Evolutionary conservation across 30 jellyfish, hydroid and myxozoan species (phyloP), one percentile per base, ranked within the genome.

Genomic region (Haliclystus octoradiatus): DNA sequence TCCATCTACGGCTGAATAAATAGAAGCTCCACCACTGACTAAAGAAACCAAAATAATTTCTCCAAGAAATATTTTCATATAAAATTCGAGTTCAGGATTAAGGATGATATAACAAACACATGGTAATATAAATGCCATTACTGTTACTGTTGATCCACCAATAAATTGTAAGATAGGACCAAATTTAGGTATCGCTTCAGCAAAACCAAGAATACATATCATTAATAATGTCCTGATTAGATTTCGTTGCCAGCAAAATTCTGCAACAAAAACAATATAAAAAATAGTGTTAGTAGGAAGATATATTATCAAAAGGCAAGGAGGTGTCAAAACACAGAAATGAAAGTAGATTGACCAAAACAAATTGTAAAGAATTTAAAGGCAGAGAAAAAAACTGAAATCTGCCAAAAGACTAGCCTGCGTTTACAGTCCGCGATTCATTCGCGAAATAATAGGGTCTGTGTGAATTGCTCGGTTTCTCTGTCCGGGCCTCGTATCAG

Each of bases 91-190:
- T 32, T 50, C 50, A 3, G 72, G 84, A 34, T 74, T 61, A 28
- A 75, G 62, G n/a, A 25, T 2, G 53, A 78, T 47, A 68, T 86
- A 86, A 69, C 78, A 86, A 24, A 66, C 49, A 50, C 94, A 79
- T 3, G 96, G 96, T 19, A 88, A 81, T 2, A 88, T 66, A 66
- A 88, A 88, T 24, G 94, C 77, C 84, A 81, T 80, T 95, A 88
- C 74, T 33, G 97, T 88, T 47, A 88, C 93, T 26, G 97, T 80
- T n/a, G 97, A 68, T 28, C 95, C 97, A 28, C 97, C 97, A 80
- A 88, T 71, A 25, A 88, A 52, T 0, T 90, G 68, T 35, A 88
- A 69, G 32, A 88, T 75, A 2, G 83, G 88, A 2, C 93, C 97
- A 74, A 88, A 88, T 31, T 88, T 66, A 19, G 94, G 97, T 15